Conservation (phyloP, 1,140 invertebrate species). For the Papilio xuthus region DNA sequence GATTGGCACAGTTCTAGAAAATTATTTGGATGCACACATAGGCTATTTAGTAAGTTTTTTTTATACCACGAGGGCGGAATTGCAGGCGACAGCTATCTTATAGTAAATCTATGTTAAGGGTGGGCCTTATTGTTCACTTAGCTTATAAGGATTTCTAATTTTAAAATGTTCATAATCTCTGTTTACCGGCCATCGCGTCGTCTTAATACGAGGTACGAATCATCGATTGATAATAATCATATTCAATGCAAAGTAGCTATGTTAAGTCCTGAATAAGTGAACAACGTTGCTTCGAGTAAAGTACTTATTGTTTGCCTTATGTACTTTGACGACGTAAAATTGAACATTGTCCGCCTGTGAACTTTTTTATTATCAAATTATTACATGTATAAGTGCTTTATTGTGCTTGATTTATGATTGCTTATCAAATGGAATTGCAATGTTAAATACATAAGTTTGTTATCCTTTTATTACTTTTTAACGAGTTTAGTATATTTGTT, state of each 20-base stretch:
- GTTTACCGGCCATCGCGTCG: conserved; percentile 38
- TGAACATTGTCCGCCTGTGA: conserved; percentile 44
- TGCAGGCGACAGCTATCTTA: too few relatives aligned
- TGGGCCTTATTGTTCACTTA: too few relatives aligned
- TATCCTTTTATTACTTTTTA: not conserved
- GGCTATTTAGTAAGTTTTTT: too few relatives aligned
- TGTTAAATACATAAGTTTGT: not conserved
- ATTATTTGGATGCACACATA: too few relatives aligned
- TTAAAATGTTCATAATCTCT: not conserved
- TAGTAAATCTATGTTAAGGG: too few relatives aligned
- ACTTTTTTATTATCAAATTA: conserved; percentile 53
- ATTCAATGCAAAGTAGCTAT: conserved; percentile 62
- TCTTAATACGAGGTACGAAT: conserved; percentile 47
- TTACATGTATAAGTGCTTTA: conserved; percentile 8
- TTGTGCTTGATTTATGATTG: not conserved
- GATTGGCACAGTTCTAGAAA: too few relatives aligned
- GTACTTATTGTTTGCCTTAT: conserved; percentile 41
- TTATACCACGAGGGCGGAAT: too few relatives aligned
- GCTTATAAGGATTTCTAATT: not conserved
- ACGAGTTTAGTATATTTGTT: not conserved
- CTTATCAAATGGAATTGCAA: conserved; percentile 12
- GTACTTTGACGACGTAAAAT: conserved; percentile 27
- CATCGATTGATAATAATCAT: conserved; percentile 59
- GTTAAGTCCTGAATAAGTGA: conserved; percentile 20
- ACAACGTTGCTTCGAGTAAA: conserved; percentile 18